Percentiles rank a stretch among this genome's conserved stretches.
Conservation (phyloP, 1,140 invertebrate genomes). For the Drosophila santomea region DNA sequence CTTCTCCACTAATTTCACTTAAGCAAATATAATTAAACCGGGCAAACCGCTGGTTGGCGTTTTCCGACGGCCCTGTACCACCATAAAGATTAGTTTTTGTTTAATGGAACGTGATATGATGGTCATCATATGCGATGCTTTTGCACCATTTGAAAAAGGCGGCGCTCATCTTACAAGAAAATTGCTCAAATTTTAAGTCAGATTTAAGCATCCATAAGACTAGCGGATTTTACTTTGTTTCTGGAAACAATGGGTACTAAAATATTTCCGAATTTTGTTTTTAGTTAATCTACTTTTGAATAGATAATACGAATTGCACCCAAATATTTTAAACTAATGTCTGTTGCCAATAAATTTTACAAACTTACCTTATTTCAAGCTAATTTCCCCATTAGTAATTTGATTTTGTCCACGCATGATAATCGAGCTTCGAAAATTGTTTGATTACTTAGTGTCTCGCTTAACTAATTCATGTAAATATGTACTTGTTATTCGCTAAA, state of each 20-base stretch:
- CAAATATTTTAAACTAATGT: too few relatives aligned
- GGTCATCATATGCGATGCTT: conserved; percentile 1
- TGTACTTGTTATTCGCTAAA: not conserved
- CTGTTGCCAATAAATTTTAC: too few relatives aligned
- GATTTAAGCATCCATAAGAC: too few relatives aligned
- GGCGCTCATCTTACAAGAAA: not conserved
- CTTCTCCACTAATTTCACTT: conserved; percentile 69
- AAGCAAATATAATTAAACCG: conserved; percentile 80
- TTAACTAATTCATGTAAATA: not conserved
- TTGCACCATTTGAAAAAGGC: not conserved
- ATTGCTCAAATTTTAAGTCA: too few relatives aligned
- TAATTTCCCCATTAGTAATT: not conserved
- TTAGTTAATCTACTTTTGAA: not conserved
- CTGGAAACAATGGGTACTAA: too few relatives aligned
- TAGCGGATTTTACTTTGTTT: too few relatives aligned
- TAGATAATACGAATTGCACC: not conserved
- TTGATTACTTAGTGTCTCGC: not conserved
- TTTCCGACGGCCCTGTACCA: conserved; percentile 33
- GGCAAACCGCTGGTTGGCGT: conserved; percentile 69
- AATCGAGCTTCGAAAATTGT: not conserved
- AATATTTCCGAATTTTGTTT: too few relatives aligned
- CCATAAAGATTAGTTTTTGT: conserved; percentile 26
- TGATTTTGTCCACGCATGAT: not conserved
- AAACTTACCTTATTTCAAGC: too few relatives aligned
- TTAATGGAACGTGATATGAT: conserved; percentile 12